A percentile compares a stretch with the other conserved stretches of the same genome.
These are phyloP conservation scores for Crocodylus rhombifer DNA, from an alignment of 2,797 vertebrate species.

Conservation along the genomic window DNA sequence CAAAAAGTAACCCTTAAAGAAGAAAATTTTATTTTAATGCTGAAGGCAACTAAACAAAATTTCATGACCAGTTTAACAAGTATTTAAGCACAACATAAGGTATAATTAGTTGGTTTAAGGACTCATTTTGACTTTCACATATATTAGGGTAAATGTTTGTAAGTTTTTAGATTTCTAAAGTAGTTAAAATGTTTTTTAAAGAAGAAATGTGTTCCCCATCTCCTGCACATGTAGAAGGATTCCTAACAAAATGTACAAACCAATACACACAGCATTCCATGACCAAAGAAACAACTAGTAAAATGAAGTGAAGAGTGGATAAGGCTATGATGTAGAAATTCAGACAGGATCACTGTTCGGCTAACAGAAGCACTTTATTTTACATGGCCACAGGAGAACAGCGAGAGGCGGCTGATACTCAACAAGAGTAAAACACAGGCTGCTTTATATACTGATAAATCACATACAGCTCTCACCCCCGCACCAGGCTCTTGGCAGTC, in stretches of 20 bases:
- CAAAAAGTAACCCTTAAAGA: background rate
- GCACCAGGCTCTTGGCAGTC: no score
- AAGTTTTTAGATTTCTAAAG: background rate
- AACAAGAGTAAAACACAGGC: no score
- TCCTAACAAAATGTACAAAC: background rate
- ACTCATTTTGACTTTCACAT: background rate
- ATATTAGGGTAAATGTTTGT: background rate
- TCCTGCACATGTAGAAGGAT: background rate
- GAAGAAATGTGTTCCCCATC: background rate
- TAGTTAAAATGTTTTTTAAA: background rate
- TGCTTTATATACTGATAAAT: no score
- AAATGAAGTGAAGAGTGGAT: background rate
- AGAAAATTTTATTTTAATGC: background rate
- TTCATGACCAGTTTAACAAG: background rate
- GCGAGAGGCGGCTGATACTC: no score
- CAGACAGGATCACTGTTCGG: no score
- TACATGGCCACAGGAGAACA: no score
- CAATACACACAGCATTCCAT: background rate
- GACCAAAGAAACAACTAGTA: background rate
- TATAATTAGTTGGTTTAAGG: background rate
- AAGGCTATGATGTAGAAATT: no score
- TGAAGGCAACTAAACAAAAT: background rate
- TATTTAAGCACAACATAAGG: background rate
- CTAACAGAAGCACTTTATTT: no score
- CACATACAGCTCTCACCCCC: no score